Evolutionary conservation across 2,113 vertebrate genomes (phyloP), one percentile per base, ranked within the genome.

Genomic region (Oreochromis aureus): DNA sequence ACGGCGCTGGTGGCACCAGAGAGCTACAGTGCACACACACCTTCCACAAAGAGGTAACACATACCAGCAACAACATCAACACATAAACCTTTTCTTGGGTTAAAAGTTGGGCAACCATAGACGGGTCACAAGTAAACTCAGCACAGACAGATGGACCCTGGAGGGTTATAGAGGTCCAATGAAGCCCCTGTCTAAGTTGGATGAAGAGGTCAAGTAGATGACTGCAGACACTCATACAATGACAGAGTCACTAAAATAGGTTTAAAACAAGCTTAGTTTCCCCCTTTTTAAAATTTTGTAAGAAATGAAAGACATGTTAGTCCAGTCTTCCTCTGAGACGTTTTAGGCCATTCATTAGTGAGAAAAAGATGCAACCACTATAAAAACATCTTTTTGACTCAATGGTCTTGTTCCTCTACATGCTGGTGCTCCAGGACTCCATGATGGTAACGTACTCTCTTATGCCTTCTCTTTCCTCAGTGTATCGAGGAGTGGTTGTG

Each of bases 401-500:
- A 39, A 10, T 55, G 12, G 11, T 80, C 69, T 44, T 44, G 22
- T 58, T 58, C 12, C 22, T 36, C 12, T 19, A 32, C 13, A 30
- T 53, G 46, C 16, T 39, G 46, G 34, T 36, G 2, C 30, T 18
- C 30, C 15, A 19, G 22, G 46, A 19, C 11, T 48, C 56, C 18
- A 8, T 6, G 8, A 15, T 71, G 32, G 18, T 56, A 56, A 73
- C 16, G 2, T 6, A 44, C 5, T 32, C 11, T 69, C 10, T 81
- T 30, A 46, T 10, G 39, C 10, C 53, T 6, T 84, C 7, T 86
- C 4, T 76, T 3, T 80, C 24, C 86, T n/a, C 85, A 96, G 95
- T 95, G 92, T 12, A 94, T 96, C 66, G 92, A 96, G 87, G 96
- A 95, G 86, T 91, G 95, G 91, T 16, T 97, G 81, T 95, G 96